Conservation (phyloP, 2,888 invertebrate genomes). For the Drosophila flavopinicola region DNA sequence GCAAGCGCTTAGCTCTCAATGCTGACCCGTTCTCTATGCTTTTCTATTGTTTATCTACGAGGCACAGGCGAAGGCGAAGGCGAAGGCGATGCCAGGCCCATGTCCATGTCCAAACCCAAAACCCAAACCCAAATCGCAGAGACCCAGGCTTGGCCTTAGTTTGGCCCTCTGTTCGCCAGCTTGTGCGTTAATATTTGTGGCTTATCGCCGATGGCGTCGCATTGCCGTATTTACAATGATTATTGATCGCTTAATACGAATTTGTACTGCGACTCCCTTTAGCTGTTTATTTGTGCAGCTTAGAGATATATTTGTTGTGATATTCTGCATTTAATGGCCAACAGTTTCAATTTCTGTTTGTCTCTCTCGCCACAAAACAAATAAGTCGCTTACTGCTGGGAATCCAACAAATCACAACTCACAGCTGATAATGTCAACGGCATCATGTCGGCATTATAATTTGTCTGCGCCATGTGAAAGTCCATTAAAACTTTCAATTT, state of each 20-base stretch:
- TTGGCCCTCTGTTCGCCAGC: constrained; percentile 11
- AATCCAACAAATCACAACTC: constrained; percentile 7
- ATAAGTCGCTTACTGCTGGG: constrained; percentile 63
- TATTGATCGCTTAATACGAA: constrained; percentile 81
- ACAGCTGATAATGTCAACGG: constrained; percentile 62
- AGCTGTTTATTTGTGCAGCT: constrained; percentile 55
- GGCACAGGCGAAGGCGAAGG: constrained; percentile 28
- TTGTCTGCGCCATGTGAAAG: constrained; percentile 64
- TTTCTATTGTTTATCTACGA: constrained; percentile 77
- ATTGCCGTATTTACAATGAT: constrained; percentile 77
- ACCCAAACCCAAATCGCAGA: neutral
- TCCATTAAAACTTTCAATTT: constrained; percentile 68
- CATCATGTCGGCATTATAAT: constrained; percentile 35
- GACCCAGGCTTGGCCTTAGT: constrained; percentile 12
- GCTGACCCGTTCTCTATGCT: constrained; percentile 70
- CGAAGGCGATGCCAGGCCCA: constrained; percentile 12
- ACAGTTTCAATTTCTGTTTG: constrained; percentile 48
- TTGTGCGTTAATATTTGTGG: constrained; percentile 70
- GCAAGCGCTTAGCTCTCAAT: constrained; percentile 53
- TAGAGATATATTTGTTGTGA: constrained; percentile 41
- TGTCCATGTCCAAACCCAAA: neutral
- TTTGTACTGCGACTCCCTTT: constrained; percentile 32
- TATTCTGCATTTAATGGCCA: constrained; percentile 31
- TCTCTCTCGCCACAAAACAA: constrained; percentile 44
- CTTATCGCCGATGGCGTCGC: constrained; percentile 76